Percentiles rank a stretch among this genome's conserved stretches.
Evolutionary conservation across 1,140 invertebrate species (phyloP).

Genomic region (Adoxophyes honmai): DNA sequence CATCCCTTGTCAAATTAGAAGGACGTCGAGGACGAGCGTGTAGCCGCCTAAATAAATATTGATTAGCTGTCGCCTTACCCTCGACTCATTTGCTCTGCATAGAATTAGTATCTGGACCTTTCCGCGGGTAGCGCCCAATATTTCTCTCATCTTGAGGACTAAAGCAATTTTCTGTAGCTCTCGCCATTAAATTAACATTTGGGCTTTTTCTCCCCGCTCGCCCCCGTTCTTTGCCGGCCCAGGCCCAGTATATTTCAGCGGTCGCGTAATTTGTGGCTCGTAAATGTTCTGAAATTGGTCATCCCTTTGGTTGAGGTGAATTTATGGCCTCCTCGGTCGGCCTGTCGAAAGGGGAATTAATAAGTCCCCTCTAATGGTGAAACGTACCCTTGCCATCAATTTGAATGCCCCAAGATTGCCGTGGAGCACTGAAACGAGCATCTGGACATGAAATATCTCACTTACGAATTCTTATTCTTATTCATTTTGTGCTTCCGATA

Average conservation of each 20-base stretch:
- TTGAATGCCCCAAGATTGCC: constrained; percentile 71
- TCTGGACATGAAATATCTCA: constrained; percentile 63
- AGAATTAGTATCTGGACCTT: constrained; percentile 64
- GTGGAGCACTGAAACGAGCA: constrained; percentile 51
- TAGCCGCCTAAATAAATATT: constrained; percentile 56
- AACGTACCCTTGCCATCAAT: constrained; percentile 75
- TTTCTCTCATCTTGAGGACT: constrained; percentile 63
- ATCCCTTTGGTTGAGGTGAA: constrained; percentile 76
- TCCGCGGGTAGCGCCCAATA: constrained; percentile 48
- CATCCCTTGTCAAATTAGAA: not conserved
- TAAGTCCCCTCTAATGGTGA: constrained; percentile 75
- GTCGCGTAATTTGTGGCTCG: constrained; percentile 76
- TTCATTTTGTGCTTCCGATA: constrained; percentile 52
- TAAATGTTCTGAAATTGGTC: constrained; percentile 77
- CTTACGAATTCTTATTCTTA: constrained; percentile 65
- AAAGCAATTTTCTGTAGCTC: constrained; percentile 64
- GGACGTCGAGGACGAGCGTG: not conserved
- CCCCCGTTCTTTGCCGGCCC: constrained; percentile 48
- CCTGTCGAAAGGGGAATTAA: constrained; percentile 77
- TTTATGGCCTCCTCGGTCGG: constrained; percentile 74
- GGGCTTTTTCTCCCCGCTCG: constrained; percentile 61
- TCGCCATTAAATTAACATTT: constrained; percentile 67
- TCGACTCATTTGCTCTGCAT: constrained; percentile 63
- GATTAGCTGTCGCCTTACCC: constrained; percentile 41
- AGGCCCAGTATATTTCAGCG: constrained; percentile 71